These are phyloP conservation scores for Drosophila quadrilineata DNA, from an alignment of 1,140 invertebrate genomes.

Conservation along the genomic window DNA sequence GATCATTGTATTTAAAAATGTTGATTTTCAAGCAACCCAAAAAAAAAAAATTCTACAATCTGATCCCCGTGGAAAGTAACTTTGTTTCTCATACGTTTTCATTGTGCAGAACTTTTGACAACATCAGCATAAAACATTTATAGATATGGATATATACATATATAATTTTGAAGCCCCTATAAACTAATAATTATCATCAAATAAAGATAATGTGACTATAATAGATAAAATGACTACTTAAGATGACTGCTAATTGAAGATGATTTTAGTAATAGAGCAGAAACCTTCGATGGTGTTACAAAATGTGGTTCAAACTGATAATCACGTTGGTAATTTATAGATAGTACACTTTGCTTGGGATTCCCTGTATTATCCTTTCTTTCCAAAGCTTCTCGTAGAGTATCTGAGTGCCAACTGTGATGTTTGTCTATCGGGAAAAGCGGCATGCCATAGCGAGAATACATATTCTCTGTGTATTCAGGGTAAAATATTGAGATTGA, in stretches of 20 bases:
- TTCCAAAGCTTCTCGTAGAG: not conserved
- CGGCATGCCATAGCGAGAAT: slow-evolving; percentile 49
- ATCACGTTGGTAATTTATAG: not conserved
- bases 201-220: not conserved
- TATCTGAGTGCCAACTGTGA: slow-evolving; percentile 30
- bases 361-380: not conserved
- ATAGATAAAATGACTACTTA: slow-evolving; percentile 10
- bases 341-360: not conserved
- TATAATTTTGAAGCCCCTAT: too few species aligned
- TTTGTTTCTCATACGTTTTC: too few species aligned
- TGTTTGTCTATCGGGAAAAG: slow-evolving; percentile 39
- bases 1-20: slow-evolving; percentile 16
- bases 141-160: too few species aligned
- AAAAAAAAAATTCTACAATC: too few species aligned
- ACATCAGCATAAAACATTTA: too few species aligned
- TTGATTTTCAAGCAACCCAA: not conserved
- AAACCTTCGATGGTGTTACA: not conserved
- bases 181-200: not conserved
- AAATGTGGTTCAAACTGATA: slow-evolving; percentile 7
- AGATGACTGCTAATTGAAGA: not conserved
- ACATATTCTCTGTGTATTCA: slow-evolving; percentile 47
- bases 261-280: not conserved
- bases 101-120: not conserved
- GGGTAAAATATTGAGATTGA: slow-evolving; percentile 4
- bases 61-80: too few species aligned